Base-by-base conservation (phyloP, 1,140 invertebrate species). In the Drosophila azteca region DNA sequence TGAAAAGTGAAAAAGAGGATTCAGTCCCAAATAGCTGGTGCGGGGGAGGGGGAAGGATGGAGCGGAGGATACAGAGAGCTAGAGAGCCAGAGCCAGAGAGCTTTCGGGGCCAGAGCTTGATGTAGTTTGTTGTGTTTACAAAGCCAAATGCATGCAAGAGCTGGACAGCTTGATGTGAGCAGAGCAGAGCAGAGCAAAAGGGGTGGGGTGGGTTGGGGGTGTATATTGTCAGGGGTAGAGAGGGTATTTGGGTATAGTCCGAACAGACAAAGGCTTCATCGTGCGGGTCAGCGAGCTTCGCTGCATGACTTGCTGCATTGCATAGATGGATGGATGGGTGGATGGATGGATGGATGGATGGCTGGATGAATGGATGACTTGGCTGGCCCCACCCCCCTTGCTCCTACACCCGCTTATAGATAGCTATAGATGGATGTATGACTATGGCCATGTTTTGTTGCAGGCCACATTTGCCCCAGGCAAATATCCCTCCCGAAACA, bases 291-390 rank as follows among this genome's bases (percentile, higher is more conserved):
- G 83, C 79, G 79, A 79, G 84, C 83, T 83, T 51, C 79, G 75
- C 84, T 87, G 79, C 84, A 88, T 87, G 82, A 87, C 84, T 89
- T 88, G 79, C 83, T 87, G 83, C 83, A 88, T 61, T 89, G 79
- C 79, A 87, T 81, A 88, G 83, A 88, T 88, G 67, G 82, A 88
- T 87, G 78, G 73, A 70, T 77, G 60, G 65, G 73, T 80, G 64
- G 76, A 69, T 80, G 65, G 80, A 67, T 79, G 61, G 79, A 70
- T 75, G 39, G 55, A 17, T 55, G 51, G 31, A 51, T 79, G 61
- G 77, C 41, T 67, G 74, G 49, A 53, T 66, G 52, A 70, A 70
- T 72, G 58, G 66, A 80, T 80, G 66, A 79, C 71, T 76, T 67
- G 51, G 50, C 63, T 48, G 26, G 39, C 24, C 43, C 26, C 15